Conservation (phyloP, 2,113 vertebrate species). For the Poeciliopsis retropinna region DNA sequence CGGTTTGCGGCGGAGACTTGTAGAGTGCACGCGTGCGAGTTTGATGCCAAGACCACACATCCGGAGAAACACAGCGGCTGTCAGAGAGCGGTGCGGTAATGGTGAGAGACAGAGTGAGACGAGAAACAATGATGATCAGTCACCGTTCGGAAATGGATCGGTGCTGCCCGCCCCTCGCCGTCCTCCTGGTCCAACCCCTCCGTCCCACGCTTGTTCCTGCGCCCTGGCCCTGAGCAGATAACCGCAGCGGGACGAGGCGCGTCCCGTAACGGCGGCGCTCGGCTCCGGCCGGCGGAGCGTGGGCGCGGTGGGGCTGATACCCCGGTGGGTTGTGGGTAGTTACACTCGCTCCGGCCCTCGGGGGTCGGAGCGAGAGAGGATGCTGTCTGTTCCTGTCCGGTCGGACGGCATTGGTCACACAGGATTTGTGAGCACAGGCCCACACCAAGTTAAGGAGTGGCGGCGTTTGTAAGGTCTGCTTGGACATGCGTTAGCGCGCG, state of each 20-base stretch:
- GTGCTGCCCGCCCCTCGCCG: slow-evolving; percentile 40
- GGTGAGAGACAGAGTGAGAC: slow-evolving; percentile 74
- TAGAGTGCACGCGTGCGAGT: slow-evolving; percentile 49
- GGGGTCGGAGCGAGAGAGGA: slow-evolving; percentile 45
- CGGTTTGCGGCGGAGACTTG: slow-evolving; percentile 41
- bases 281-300: slow-evolving; percentile 48
- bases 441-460: slow-evolving; percentile 51
- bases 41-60: slow-evolving; percentile 75
- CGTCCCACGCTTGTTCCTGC: slow-evolving; percentile 52
- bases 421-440: slow-evolving; percentile 46
- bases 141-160: slow-evolving; percentile 70
- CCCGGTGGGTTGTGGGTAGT: slow-evolving; percentile 64
- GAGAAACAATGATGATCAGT: slow-evolving; percentile 73
- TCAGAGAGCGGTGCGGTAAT: slow-evolving; percentile 56
- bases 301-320: slow-evolving; percentile 65
- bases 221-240: slow-evolving; percentile 79
- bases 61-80: slow-evolving; percentile 50
- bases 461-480: slow-evolving; percentile 62
- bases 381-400: slow-evolving; percentile 57
- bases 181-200: slow-evolving; percentile 53
- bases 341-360: slow-evolving; percentile 54
- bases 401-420: slow-evolving; percentile 63
- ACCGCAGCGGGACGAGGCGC: slow-evolving; percentile 53
- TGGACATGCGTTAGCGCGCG: slow-evolving; percentile 54
- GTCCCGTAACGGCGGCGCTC: slow-evolving; percentile 45